Evolutionary conservation across 2,113 vertebrate genomes (phyloP), one percentile per base, ranked within the genome.

Genomic region (Petromus typicus): DNA sequence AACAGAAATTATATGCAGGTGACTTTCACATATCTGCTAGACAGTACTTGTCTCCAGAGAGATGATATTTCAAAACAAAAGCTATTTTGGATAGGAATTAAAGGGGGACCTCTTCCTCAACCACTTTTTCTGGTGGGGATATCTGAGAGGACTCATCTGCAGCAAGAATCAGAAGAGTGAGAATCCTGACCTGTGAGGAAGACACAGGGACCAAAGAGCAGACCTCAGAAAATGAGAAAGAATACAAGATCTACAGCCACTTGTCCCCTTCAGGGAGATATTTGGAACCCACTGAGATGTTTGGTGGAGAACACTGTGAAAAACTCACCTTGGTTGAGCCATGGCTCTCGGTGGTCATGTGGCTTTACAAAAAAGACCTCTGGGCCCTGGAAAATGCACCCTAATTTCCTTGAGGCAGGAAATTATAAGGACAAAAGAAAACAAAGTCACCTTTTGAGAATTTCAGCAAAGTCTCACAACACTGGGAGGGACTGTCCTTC

Each of bases 61-160:
- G 43, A 81, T 92, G 93, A 90, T 79, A 95, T 95, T 67, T 69
- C 7, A 9, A 69, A 69, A 37, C n/a, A 69, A 69, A 37, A 69
- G 34, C 16, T 95, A 71, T 88, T 95, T 67, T 40, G 81, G 93
- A 23, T 78, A 95, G 45, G 40, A 87, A 94, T 51, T 86, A 67
- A 81, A 73, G 9, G 7, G 8, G 30, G n/a, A 34, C 22, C 22
- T 75, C 56, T 89, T 30, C 22, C 56, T 91, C 56, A 40, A 69
- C 34, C 59, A 86, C 22, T 66, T n/a, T n/a, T n/a, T n/a, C 34
- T 66, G 17, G 13, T 64, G 63, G 89, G 59, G 64, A 56, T 34
- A 22, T 13, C 80, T 51, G 7, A 37, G 43, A 54, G 61, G 48
- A 84, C 73, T 80, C 73, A 37, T 82, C 54, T 57, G 25, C 34